Evolutionary conservation across 2,113 vertebrate species (phyloP), one percentile per base, ranked within the genome.

Genomic region (Aegithalos caudatus): DNA sequence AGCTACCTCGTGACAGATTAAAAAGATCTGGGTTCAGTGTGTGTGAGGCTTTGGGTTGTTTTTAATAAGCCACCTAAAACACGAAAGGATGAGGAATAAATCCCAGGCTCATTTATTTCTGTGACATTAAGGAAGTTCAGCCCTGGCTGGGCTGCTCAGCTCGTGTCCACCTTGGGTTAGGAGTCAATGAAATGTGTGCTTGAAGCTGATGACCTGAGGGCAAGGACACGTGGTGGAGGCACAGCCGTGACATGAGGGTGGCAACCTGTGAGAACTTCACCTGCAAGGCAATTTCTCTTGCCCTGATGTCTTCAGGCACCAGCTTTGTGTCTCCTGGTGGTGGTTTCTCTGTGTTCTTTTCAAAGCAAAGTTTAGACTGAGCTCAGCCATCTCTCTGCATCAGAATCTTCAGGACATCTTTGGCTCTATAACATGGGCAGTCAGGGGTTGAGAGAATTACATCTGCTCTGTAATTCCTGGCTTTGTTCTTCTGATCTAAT

Each of bases 111-210:
- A 21, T 53, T 83, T 72, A 64, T 86, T 86, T 60, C 48, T 56
- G 31, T 48, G 70, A 22, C 22, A 51, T 38, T 57, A 44, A 65
- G 22, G 6, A 29, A 58, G 23, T 29, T 71, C 37, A 53, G 16
- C 7, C 23, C 19, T 58, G 42, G 6, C 33, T 37, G 56, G 11
- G 29, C 80, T 82, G 24, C 42, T 60, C 47, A 24, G 50, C 17
- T 38, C 18, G 2, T 16, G n/a, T 24, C 29, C 54, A 22, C 16
- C 19, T 47, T 0, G 0, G 51, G 40, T 38, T 12, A 29, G 18
- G 31, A 50, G 31, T 71, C 31, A 47, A 16, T 40, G n/a, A 72
- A 42, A 58, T 3, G 0, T 16, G 6, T 61, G 12, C 33, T 56
- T 53, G 61, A 33, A 65, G 60, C 37, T 1, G 3, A 27, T 8